Evolutionary conservation across 30 jellyfish, hydroid and myxozoan genomes (phyloP), one percentile per base, ranked within the genome.

Genomic region (Chironex yamaguchii): DNA sequence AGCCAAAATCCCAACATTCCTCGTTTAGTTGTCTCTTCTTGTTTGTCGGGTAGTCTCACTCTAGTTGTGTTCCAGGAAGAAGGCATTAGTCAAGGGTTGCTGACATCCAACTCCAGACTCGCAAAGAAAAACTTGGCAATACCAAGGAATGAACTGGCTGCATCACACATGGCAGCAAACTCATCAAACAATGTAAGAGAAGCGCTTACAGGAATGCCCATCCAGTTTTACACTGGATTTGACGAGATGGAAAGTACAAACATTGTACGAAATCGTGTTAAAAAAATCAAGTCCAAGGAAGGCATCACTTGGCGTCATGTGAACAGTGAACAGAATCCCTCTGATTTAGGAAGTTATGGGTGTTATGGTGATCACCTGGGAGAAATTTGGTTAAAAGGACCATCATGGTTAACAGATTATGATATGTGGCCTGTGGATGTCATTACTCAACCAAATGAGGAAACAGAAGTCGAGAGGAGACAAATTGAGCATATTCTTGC

Each of bases 81-180:
- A 1, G 95, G 91, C 23, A 34, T 33, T 3, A 82, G 26, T 21
- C 80, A 51, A 48, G 95, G 91, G 34, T 78, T 89, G 25, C 64
- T 89, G 0, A 52, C 94, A 24, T 30, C 85, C 22, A 70, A 69
- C 51, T 25, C 84, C n/a, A 27, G 92, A 25, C 13, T 82, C 3
- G 23, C 71, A 12, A 82, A 82, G 85, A 82, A 72, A 25, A 36
- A 29, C 71, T 31, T 64, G 29, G 30, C 92, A 9, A 84, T 84
- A 48, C 95, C 95, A n/a, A 67, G 74, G 25, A 31, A 71, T 64
- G 95, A 84, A 28, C 95, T 72, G 29, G 42, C 36, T 2, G 92
- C 95, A 0, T 70, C 73, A n/a, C 92, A 71, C 52, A 84, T 84
- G 86, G 95, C 72, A 22, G 91, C 95, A 34, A 84, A 71, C 91